Evolutionary conservation across 2,113 vertebrate genomes (phyloP).

Genomic region (Mesitornis unicolor): DNA sequence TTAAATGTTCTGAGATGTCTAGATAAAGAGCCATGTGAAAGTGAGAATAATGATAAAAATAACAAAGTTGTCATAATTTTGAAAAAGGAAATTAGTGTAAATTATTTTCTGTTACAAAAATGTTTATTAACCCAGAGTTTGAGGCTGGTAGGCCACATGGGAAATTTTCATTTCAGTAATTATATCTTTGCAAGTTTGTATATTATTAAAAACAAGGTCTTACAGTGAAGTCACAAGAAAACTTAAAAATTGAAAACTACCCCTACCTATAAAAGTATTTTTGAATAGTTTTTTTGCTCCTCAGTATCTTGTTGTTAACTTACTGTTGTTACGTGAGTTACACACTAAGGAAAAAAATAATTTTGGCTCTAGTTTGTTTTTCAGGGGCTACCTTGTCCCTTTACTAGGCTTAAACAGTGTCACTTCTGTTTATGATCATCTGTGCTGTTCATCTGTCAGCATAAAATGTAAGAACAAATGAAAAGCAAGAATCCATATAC

Average conservation of each 20-base stretch:
- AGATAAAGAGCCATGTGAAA: background rate
- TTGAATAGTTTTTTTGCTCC: background rate
- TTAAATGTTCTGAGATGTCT: background rate
- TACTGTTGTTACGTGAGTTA: background rate
- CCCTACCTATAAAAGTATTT: background rate
- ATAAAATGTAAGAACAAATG: background rate
- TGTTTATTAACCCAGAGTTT: background rate
- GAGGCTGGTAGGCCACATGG: background rate
- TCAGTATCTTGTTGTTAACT: background rate
- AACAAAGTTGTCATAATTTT: background rate
- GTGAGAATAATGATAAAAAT: background rate
- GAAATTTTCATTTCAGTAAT: background rate
- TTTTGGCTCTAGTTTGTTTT: background rate
- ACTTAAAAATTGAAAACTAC: background rate
- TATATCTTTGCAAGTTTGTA: background rate
- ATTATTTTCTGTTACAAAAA: background rate
- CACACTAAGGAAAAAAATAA: background rate
- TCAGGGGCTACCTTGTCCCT: background rate
- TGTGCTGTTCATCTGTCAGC: background rate
- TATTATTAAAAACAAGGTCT: background rate
- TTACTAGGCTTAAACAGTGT: background rate
- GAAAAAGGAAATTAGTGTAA: background rate
- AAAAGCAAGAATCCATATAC: background rate
- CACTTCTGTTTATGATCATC: background rate
- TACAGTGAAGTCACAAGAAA: background rate